These are phyloP conservation scores for Torymus texanus DNA, from an alignment of 2,888 invertebrate species.

Conservation along the genomic window DNA sequence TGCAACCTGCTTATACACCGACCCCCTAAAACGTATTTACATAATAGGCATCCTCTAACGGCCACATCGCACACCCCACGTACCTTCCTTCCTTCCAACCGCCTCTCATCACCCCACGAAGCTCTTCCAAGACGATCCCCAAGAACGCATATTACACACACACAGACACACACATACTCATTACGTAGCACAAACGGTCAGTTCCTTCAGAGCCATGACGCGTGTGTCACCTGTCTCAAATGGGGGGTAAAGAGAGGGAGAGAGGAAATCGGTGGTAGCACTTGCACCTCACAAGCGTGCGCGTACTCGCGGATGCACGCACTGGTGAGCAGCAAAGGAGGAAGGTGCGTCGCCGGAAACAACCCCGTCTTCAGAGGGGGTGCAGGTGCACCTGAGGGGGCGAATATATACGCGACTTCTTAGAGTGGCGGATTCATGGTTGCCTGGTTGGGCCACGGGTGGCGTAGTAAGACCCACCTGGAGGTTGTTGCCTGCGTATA, in stretches of 20 bases:
- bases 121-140: too few relatives aligned
- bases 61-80: too few relatives aligned
- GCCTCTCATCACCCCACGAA: too few relatives aligned
- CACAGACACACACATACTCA: too few relatives aligned
- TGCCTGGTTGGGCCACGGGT: constrained; percentile 65
- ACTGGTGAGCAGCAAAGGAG: constrained; percentile 38
- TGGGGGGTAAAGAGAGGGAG: constrained; percentile 58
- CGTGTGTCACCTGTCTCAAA: constrained; percentile 74
- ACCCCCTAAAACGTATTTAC: too few relatives aligned
- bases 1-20: too few relatives aligned
- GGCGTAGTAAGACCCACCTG: constrained; percentile 17
- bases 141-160: too few relatives aligned
- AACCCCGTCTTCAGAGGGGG: constrained; percentile 71
- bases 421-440: constrained; percentile 72
- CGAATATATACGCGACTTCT: constrained; percentile 56
- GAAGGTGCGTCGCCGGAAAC: constrained; percentile 36
- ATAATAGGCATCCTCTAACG: too few relatives aligned
- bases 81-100: too few relatives aligned
- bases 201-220: constrained; percentile 53
- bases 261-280: too few relatives aligned
- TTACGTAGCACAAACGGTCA: background rate
- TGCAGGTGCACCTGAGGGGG: constrained; percentile 70
- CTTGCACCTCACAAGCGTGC: constrained; percentile 15
- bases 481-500: background rate
- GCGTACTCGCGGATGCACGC: constrained; percentile 54